Evolutionary conservation across 1,140 invertebrate species (phyloP).

Genomic region (Berghia stephanieae): DNA sequence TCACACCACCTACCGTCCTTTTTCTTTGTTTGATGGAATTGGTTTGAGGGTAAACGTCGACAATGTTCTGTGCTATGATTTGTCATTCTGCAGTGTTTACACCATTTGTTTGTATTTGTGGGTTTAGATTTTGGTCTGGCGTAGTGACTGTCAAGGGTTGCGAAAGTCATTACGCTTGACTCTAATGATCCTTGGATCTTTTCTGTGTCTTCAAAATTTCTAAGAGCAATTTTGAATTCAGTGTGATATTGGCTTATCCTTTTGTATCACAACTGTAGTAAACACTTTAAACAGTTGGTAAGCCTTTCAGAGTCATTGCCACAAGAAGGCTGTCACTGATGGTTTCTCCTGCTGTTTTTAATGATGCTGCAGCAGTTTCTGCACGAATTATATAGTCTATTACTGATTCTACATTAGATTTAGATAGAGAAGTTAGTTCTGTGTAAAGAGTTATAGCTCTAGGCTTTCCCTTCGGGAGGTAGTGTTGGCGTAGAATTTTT

Average conservation of each 20-base stretch:
- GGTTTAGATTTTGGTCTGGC: not conserved
- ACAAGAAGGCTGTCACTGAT: conserved; percentile 39
- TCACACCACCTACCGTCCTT: not conserved
- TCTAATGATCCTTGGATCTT: not conserved
- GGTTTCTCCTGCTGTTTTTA: conserved; percentile 31
- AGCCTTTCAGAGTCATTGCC: conserved; percentile 38
- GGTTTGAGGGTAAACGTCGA: not conserved
- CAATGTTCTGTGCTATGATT: not conserved
- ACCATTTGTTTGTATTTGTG: not conserved
- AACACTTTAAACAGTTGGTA: conserved; percentile 34
- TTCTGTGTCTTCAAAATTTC: conserved; percentile 37
- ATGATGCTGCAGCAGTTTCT: conserved; percentile 32
- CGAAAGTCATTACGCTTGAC: not conserved
- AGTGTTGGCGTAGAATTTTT: conserved; percentile 33
- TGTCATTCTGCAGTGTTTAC: not conserved
- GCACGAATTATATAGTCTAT: conserved; percentile 40
- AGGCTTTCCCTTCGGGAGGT: conserved; percentile 31
- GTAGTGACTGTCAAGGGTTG: not conserved
- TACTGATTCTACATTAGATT: conserved; percentile 11
- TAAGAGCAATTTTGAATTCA: conserved; percentile 37
- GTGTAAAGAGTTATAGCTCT: conserved; percentile 38
- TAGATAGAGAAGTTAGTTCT: conserved; percentile 33
- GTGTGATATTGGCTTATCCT: conserved; percentile 14
- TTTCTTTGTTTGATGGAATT: not conserved
- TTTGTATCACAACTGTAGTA: conserved; percentile 27